phyloP scores from a whole-genome alignment of 2,888 invertebrate species.

The Dicyrtomina minuta region DNA sequence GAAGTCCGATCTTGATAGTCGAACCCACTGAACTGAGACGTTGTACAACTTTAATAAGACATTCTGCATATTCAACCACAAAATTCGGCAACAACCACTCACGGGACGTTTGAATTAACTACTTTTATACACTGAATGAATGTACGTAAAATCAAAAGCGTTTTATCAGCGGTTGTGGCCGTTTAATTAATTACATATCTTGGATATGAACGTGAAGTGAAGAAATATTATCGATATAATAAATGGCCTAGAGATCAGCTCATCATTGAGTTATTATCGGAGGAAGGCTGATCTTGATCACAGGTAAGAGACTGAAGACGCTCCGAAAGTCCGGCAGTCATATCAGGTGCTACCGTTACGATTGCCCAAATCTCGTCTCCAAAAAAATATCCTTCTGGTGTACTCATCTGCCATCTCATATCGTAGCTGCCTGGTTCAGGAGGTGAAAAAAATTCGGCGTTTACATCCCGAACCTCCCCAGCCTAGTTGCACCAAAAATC shows the following conservation, averaged over 20 bases:
- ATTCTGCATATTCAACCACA: too few relatives aligned
- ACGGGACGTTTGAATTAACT: too few relatives aligned
- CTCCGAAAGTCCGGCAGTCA: conserved; percentile 42
- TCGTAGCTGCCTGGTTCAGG: conserved; percentile 69
- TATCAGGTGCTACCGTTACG: conserved; percentile 36
- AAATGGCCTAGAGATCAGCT: conserved; percentile 28
- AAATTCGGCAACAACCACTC: too few relatives aligned
- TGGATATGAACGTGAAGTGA: conserved; percentile 18
- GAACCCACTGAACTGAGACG: too few relatives aligned
- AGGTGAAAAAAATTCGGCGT: conserved; percentile 79
- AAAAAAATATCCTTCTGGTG: conserved; percentile 83
- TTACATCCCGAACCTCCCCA: conserved; percentile 73
- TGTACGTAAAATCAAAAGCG: too few relatives aligned
- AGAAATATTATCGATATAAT: not conserved
- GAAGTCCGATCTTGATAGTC: too few relatives aligned
- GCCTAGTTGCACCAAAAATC: conserved; percentile 59
- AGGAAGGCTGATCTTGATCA: conserved; percentile 36
- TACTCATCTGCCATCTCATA: conserved; percentile 87
- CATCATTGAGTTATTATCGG: conserved; percentile 25
- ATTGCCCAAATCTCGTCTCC: conserved; percentile 68
- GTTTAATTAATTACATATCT: not conserved
- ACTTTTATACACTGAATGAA: too few relatives aligned
- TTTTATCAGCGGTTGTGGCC: too few relatives aligned
- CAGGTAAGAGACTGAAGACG: conserved; percentile 42
- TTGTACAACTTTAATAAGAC: too few relatives aligned